Percentiles rank a stretch among this genome's conserved stretches.
These are phyloP conservation scores for Cydia splendana DNA, from an alignment of 1,140 invertebrate species.

Conservation along the genomic window DNA sequence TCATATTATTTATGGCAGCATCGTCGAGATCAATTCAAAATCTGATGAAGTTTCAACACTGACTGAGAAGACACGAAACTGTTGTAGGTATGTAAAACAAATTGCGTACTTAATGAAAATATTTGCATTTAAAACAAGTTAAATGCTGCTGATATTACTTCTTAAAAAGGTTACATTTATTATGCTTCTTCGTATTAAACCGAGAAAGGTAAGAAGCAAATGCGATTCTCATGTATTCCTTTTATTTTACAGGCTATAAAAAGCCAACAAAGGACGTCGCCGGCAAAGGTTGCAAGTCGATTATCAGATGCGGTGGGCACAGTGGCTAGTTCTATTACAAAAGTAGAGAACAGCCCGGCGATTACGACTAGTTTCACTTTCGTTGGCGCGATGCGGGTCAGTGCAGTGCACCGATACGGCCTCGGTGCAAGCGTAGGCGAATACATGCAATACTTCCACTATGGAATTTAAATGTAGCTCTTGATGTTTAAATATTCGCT, in stretches of 20 bases:
- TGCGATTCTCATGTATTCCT: slow-evolving; percentile 14
- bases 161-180: background rate
- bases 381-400: slow-evolving; percentile 57
- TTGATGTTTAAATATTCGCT: slow-evolving; percentile 11
- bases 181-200: background rate
- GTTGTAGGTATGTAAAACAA: background rate
- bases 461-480: slow-evolving; percentile 18
- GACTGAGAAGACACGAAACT: background rate
- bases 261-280: slow-evolving; percentile 10
- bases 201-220: slow-evolving; percentile 13
- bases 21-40: slow-evolving; percentile 32
- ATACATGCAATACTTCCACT: slow-evolving; percentile 23
- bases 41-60: background rate
- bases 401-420: slow-evolving; percentile 50
- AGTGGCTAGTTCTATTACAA: slow-evolving; percentile 39
- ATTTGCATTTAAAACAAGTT: background rate
- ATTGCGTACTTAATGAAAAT: background rate
- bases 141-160: background rate
- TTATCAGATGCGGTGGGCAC: slow-evolving; percentile 38
- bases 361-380: slow-evolving; percentile 65
- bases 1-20: slow-evolving; percentile 51
- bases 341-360: slow-evolving; percentile 46
- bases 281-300: slow-evolving; percentile 38
- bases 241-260: slow-evolving; percentile 24
- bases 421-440: slow-evolving; percentile 34